phyloP scores from a whole-genome alignment of 2,113 vertebrate species.

The Bos javanicus region DNA sequence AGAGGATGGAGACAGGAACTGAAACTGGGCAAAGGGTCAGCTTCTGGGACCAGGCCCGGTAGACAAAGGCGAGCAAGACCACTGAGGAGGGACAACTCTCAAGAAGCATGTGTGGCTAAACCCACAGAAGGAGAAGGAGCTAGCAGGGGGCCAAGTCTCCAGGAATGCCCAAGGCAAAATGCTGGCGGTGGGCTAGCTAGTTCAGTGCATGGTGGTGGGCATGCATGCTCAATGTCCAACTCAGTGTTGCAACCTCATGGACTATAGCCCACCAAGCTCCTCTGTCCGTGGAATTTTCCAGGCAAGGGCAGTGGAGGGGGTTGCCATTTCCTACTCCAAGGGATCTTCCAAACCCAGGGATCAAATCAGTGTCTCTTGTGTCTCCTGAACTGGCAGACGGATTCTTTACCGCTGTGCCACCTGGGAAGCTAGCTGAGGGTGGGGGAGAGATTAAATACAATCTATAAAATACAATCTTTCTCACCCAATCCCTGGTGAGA shows the following conservation, averaged over 20 bases:
- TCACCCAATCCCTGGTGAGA: not conserved
- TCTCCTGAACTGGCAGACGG: not conserved
- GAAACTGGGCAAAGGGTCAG: not conserved
- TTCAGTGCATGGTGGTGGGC: not conserved
- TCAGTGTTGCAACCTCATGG: not conserved
- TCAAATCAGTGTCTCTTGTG: not conserved
- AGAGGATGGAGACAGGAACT: not conserved
- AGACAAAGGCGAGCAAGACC: not conserved
- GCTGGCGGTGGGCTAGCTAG: not conserved
- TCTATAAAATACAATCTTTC: not conserved
- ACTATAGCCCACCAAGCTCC: not conserved
- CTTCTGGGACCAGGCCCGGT: not conserved
- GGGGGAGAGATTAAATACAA: not conserved
- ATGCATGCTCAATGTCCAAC: not conserved
- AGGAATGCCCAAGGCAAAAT: not conserved
- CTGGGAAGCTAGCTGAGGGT: not conserved
- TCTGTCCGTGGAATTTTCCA: not conserved
- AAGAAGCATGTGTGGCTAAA: not conserved
- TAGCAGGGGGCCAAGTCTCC: not conserved
- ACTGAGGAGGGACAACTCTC: not conserved
- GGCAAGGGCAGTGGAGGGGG: not conserved
- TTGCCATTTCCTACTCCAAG: not conserved
- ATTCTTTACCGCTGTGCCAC: not conserved
- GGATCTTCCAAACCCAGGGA: not conserved
- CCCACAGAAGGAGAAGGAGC: not conserved